Conservation (phyloP, 2,113 vertebrate species). For the Ailurus styani region DNA sequence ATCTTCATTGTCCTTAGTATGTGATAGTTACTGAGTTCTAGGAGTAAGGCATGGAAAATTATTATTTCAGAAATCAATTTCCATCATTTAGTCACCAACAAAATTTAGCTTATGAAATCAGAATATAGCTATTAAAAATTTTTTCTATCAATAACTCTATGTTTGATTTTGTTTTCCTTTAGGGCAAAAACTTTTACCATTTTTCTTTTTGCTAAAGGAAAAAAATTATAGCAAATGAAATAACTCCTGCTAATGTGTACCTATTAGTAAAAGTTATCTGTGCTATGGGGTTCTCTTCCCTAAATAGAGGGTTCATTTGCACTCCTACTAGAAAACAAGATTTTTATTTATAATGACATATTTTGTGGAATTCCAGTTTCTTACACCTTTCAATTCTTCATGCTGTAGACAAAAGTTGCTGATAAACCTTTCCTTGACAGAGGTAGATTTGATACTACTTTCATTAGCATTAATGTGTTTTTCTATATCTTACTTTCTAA, state of each 20-base stretch:
- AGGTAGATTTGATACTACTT: conserved; percentile 27
- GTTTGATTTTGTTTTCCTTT: conserved; percentile 33
- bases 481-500: conserved; percentile 56
- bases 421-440: background rate
- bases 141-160: conserved; percentile 28
- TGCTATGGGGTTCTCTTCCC: background rate
- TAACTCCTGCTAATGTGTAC: background rate
- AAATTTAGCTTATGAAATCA: background rate
- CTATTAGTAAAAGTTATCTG: background rate
- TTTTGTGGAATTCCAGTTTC: conserved; percentile 33
- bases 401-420: conserved; percentile 19
- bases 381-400: background rate
- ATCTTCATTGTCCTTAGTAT: background rate
- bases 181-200: background rate
- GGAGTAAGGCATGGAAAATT: background rate
- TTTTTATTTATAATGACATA: conserved; percentile 31
- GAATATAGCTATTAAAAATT: background rate
- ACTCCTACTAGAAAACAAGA: background rate
- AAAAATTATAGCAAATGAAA: conserved; percentile 1
- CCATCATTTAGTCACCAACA: background rate
- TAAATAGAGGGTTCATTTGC: background rate
- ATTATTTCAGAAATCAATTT: conserved; percentile 35
- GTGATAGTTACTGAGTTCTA: background rate
- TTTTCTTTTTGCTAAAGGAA: background rate
- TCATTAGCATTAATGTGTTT: conserved; percentile 40